Evolutionary conservation across 1,140 invertebrate genomes (phyloP).

Genomic region (Cotesia typhae): DNA sequence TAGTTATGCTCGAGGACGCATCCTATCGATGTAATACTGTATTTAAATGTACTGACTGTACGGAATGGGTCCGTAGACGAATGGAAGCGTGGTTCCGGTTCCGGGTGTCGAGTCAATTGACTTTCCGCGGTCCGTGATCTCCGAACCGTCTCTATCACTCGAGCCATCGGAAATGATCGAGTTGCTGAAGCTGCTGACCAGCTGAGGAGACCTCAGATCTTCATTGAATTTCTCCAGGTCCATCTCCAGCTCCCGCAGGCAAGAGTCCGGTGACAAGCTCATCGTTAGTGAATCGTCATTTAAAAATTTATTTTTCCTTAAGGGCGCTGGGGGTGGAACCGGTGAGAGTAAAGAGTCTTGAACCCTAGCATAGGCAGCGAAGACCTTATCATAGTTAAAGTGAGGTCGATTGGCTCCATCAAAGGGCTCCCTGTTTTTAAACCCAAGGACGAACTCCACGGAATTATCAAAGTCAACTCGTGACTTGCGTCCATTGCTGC

Average conservation of each 20-base stretch:
- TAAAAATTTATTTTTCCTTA: no score
- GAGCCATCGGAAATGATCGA: constrained; percentile 38
- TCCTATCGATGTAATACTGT: neutral
- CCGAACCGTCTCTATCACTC: neutral
- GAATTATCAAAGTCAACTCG: constrained; percentile 50
- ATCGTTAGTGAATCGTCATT: no score
- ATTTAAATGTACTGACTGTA: constrained; percentile 66
- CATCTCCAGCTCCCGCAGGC: constrained; percentile 11
- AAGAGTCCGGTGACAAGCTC: no score
- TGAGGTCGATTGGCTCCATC: neutral
- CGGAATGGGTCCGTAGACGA: constrained; percentile 70
- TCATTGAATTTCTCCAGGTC: constrained; percentile 30
- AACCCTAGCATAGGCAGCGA: constrained; percentile 40
- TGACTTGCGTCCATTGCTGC: constrained; percentile 54
- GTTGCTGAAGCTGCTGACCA: constrained; percentile 56
- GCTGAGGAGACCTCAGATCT: constrained; percentile 52
- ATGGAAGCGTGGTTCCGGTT: constrained; percentile 65
- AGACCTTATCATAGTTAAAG: constrained; percentile 19
- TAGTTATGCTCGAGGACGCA: neutral
- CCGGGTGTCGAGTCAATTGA: constrained; percentile 44
- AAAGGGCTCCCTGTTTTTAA: neutral
- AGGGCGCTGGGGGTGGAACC: neutral
- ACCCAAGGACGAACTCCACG: constrained; percentile 40
- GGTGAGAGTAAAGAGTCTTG: constrained; percentile 29
- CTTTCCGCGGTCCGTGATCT: constrained; percentile 40